phyloP scores from a whole-genome alignment of 2,888 invertebrate genomes.

The Erpobdella octoculata region DNA sequence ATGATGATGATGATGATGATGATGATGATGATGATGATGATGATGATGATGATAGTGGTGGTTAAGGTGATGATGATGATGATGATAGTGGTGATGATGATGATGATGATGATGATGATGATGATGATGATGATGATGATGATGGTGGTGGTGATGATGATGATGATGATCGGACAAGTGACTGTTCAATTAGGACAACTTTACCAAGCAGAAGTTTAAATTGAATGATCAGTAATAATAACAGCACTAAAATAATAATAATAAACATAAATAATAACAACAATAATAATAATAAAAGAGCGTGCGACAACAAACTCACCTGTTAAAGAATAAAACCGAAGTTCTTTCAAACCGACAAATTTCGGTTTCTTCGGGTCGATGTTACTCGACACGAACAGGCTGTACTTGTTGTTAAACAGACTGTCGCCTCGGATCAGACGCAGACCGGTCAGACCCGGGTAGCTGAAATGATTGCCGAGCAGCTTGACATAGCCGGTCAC shows the following conservation, averaged over 20 bases:
- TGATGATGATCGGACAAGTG: constrained; percentile 16
- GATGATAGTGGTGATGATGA: neutral
- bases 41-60: too few species aligned
- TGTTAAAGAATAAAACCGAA: neutral
- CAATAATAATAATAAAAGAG: neutral
- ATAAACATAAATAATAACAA: neutral
- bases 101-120: constrained; percentile 15
- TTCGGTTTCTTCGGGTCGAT: neutral
- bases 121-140: constrained; percentile 20
- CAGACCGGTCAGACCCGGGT: neutral
- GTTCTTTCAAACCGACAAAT: neutral
- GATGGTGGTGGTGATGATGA: neutral
- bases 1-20: neutral
- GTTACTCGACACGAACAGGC: neutral
- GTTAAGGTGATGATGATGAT: too few species aligned
- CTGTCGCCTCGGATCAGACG: constrained; percentile 7
- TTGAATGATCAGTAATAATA: too few species aligned
- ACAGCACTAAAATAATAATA: neutral
- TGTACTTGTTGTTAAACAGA: neutral
- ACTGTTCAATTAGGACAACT: too few species aligned
- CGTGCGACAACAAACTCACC: neutral
- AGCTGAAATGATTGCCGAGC: constrained; percentile 4
- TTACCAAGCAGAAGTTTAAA: too few species aligned
- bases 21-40: neutral
- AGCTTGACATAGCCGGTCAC: constrained; percentile 8